phyloP scores from a whole-genome alignment of 2,797 vertebrate species.

The Melanotaenia maccullochi region DNA sequence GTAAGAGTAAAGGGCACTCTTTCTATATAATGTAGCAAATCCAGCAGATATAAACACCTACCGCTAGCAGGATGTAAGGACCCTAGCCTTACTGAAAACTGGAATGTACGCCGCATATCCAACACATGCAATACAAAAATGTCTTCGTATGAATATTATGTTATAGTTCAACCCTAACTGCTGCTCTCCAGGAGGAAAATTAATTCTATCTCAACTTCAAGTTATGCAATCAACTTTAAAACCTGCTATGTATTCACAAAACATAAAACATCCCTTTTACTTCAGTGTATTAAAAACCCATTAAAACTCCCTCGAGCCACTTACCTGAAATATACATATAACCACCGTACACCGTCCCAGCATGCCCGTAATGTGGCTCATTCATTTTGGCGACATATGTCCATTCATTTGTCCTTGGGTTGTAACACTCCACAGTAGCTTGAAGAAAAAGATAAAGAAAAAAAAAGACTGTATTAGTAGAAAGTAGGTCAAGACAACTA shows the following conservation, averaged over 20 bases:
- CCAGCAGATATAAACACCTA: conserved; percentile 3
- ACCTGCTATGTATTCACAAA: not conserved
- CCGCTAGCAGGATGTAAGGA: conserved; percentile 3
- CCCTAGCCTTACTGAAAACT: not conserved
- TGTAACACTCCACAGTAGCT: conserved; percentile 99
- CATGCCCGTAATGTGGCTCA: conserved; percentile 97
- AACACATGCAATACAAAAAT: not conserved
- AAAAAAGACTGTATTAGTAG: conserved; percentile 57
- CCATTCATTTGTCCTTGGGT: conserved; percentile 98
- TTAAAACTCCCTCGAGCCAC: conserved; percentile 17
- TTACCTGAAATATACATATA: conserved; percentile 99
- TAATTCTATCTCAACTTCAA: not conserved
- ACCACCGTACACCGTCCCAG: conserved; percentile 97
- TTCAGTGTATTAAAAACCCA: accelerated
- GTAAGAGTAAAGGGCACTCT: not conserved
- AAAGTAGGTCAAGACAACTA: conserved; percentile 79
- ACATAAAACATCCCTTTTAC: not conserved
- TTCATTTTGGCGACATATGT: conserved; percentile 98
- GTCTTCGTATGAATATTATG: not conserved
- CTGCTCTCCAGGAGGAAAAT: not conserved
- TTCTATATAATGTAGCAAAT: conserved; percentile 4
- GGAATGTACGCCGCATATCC: not conserved
- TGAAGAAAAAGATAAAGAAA: conserved; percentile 54
- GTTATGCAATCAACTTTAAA: conserved; percentile 9
- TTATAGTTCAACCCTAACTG: not conserved